Conservation (phyloP, 2,888 invertebrate genomes). For the Tetropium fuscum region DNA sequence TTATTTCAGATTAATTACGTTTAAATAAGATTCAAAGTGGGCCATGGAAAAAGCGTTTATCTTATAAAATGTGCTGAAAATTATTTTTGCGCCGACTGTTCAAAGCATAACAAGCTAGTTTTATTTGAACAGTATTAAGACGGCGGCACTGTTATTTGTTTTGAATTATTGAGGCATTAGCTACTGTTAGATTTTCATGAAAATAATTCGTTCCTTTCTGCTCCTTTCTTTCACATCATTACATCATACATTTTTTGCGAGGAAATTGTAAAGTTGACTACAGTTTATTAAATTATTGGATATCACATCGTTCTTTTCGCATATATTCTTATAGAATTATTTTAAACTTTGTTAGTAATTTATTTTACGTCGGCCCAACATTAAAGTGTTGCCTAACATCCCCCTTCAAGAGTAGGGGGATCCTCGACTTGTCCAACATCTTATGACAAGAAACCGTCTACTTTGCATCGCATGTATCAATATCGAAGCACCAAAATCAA, state of each 20-base stretch:
- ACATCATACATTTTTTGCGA: neutral
- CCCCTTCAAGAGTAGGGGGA: no score
- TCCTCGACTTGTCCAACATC: no score
- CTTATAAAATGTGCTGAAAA: conserved; percentile 22
- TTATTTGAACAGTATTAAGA: conserved; percentile 53
- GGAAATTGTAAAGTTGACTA: no score
- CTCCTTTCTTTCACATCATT: conserved; percentile 1
- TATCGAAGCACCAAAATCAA: no score
- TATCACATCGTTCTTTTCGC: no score
- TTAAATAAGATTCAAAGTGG: conserved; percentile 26
- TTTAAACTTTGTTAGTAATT: no score
- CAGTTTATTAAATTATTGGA: no score
- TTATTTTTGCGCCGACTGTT: conserved; percentile 29
- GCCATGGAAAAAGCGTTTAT: conserved; percentile 18
- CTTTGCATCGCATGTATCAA: no score
- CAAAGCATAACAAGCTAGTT: conserved; percentile 41
- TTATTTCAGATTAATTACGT: conserved; percentile 19
- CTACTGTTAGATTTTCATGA: conserved; percentile 21
- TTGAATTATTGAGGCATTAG: conserved; percentile 27
- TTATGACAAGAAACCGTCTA: no score
- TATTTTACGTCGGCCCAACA: no score
- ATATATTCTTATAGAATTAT: no score
- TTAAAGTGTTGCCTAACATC: no score
- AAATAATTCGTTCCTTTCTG: conserved; percentile 10
- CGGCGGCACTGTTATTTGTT: conserved; percentile 47